A percentile compares a stretch with the other conserved stretches of the same genome.
phyloP scores from a whole-genome alignment of 2,113 vertebrate genomes.

The Erythrocercus mccallii region DNA sequence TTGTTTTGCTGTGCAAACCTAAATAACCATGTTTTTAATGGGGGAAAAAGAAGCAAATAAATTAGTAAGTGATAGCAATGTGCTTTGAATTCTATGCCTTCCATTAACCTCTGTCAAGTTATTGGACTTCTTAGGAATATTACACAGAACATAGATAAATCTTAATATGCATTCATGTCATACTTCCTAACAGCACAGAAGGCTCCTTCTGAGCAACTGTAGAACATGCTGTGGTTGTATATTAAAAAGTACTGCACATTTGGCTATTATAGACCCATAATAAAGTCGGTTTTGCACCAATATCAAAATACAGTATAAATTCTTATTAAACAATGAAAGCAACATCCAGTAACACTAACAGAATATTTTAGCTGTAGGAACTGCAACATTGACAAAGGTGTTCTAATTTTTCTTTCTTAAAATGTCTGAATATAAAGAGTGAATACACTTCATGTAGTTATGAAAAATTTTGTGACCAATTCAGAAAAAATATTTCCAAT shows the following conservation, averaged over 20 bases:
- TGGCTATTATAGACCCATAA: not conserved
- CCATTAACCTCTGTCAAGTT: conserved; percentile 14
- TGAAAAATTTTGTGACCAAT: not conserved
- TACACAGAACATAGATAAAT: not conserved
- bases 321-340: conserved; percentile 20
- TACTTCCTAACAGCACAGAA: conserved; percentile 44
- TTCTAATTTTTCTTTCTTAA: not conserved
- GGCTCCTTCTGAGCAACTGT: conserved; percentile 34
- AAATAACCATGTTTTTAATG: not conserved
- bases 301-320: conserved; percentile 24
- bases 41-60: not conserved
- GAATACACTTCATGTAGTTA: not conserved
- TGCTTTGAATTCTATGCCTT: conserved; percentile 34
- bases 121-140: not conserved
- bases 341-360: not conserved
- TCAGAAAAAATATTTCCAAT: not conserved
- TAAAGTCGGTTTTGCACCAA: not conserved
- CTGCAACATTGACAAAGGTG: not conserved
- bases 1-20: not conserved
- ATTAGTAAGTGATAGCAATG: not conserved
- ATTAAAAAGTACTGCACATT: conserved; percentile 45
- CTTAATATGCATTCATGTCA: conserved; percentile 58
- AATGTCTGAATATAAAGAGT: not conserved
- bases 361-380: not conserved
- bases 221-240: conserved; percentile 34